Evolutionary conservation across 1,140 invertebrate genomes (phyloP).

Genomic region (Caenorhabditis remanei): DNA sequence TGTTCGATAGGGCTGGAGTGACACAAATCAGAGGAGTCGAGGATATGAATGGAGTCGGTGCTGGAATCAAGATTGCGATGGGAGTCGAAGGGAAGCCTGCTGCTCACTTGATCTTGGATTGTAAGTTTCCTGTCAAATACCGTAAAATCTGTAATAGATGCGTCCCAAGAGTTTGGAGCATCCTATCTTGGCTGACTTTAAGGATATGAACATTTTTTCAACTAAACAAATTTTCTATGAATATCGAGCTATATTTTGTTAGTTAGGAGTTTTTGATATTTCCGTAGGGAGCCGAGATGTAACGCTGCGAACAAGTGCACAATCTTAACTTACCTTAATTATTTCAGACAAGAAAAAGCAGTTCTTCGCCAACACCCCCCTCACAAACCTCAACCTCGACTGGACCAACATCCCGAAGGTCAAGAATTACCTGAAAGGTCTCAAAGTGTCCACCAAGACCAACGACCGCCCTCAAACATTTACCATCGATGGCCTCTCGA

Average conservation of each 20-base stretch:
- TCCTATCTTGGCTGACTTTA: no score
- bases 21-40: not conserved
- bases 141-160: no score
- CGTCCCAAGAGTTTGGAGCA: no score
- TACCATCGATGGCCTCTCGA: not conserved
- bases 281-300: no score
- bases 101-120: not conserved
- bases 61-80: not conserved
- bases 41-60: not conserved
- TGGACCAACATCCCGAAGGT: not conserved
- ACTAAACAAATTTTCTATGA: no score
- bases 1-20: not conserved
- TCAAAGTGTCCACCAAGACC: not conserved
- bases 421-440: not conserved
- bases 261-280: no score
- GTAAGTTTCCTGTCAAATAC: no score
- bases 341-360: conserved; percentile 7
- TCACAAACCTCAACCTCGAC: not conserved
- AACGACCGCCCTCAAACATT: not conserved
- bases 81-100: not conserved
- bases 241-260: no score
- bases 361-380: not conserved
- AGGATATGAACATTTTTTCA: no score
- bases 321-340: no score
- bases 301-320: no score